Base-by-base conservation (phyloP, 2,797 vertebrate genomes). In the Semaprochilodus insignis region DNA sequence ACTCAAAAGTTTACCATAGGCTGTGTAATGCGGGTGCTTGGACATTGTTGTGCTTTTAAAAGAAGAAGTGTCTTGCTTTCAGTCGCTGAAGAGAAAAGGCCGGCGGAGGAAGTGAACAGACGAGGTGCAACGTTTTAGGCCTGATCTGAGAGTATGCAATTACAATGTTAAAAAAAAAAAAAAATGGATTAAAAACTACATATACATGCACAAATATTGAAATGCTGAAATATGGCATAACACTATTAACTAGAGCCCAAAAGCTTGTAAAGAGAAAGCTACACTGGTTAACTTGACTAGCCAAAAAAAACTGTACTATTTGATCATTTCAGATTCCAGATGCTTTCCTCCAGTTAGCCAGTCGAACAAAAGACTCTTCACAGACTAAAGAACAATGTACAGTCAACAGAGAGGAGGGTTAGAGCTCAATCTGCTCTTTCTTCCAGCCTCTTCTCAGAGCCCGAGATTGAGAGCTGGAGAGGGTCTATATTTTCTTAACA, bases 401-500 rank as follows among this genome's bases (percentile, higher is more conserved):
- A 83, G 82, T 79, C 77, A 81, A 77, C 67, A 54, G n/a, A 78
- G 78, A 86, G 71, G 77, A 78, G 76, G 62, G 83, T 63, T 67
- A 36, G 77, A 81, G 44, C 83, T 83, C 78, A 67, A 71, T 71
- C 57, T 51, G 55, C 36, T 81, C 71, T 52, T 79, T 83, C 77
- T 82, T 75, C 36, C 72, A 85, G 23, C 67, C 71, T 79, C 69
- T 79, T 83, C 71, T 54, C 82, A 60, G 40, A 36, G 62, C 40
- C 51, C 34, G 73, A 71, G 81, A 85, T 83, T 86, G 70, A 83
- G 85, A 80, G 82, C 70, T 71, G 73, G 31, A 86, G 88, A 87
- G 81, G 86, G 88, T 89, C 80, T 89, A 86, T 85, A 85, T 85
- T 87, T 83, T 87, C 83, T 85, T 85, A 86, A 87, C 88, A 88